phyloP scores from a whole-genome alignment of 2,888 invertebrate species.

The Tridacna gigas region DNA sequence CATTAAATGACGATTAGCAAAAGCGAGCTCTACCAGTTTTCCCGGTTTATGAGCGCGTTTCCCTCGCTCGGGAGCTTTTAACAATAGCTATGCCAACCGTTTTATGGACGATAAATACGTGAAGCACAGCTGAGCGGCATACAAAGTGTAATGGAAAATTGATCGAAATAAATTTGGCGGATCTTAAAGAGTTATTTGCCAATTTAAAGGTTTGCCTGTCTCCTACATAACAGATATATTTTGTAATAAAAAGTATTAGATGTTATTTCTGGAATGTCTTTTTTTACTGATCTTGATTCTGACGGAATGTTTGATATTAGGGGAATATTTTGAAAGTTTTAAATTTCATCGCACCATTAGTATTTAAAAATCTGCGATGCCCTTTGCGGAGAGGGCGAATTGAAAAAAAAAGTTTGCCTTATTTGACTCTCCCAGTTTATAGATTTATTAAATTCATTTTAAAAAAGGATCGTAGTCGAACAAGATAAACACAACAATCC shows the following conservation, averaged over 20 bases:
- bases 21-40: constrained; percentile 35
- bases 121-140: constrained; percentile 42
- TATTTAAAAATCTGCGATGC: no score
- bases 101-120: constrained; percentile 52
- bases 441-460: no score
- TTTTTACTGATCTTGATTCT: no score
- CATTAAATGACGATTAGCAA: constrained; percentile 60
- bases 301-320: no score
- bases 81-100: constrained; percentile 37
- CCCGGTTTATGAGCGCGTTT: constrained; percentile 46
- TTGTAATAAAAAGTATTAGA: background rate
- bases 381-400: no score
- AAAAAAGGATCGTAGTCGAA: no score
- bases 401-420: no score
- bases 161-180: constrained; percentile 13
- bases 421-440: no score
- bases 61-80: constrained; percentile 49
- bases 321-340: no score
- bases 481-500: no score
- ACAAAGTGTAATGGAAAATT: constrained; percentile 18
- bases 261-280: no score
- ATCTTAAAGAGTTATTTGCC: background rate
- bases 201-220: constrained; percentile 5
- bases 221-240: background rate
- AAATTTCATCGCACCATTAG: no score